Base-by-base conservation (phyloP, 2,888 invertebrate species). In the Cinara cedri region DNA sequence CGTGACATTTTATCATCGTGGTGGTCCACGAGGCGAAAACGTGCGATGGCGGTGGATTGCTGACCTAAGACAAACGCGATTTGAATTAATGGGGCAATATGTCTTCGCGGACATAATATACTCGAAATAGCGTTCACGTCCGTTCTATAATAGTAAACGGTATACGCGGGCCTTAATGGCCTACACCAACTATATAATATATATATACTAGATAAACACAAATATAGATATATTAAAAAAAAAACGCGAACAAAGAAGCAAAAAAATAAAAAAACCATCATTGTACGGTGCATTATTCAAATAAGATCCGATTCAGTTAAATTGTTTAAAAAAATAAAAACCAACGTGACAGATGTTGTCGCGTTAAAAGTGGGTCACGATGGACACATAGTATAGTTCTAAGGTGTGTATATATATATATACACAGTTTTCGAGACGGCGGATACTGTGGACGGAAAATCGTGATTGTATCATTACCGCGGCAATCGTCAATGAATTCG, bases 401-500 rank as follows among this genome's bases (percentile, higher is more conserved):
- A n/a, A 42, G 46, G 10, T 21, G 24, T 13, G n/a, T 54, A 54
- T 70, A 71, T 63, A 54, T 54, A 54, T 26, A 11, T 51, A 55
- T n/a, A n/a, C 3, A 21, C n/a, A n/a, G n/a, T 49, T 34, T 19
- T 62, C 46, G 14, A 74, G 72, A 74, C 63, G 26, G 54, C 21
- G 46, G 42, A 34, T 24, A 62, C 78, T 51, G 34, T 34, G 6
- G 34, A 19, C 21, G 78, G 49, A 78, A 78, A 78, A 70, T 78
- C 78, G 78, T 78, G 78, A 78, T 78, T 46, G 60, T 78, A 57
- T 78, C 78, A 70, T 78, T 78, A 78, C 68, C 42, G 68, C 42
- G 11, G 71, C 3, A 57, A 57, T 49, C 65, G 76, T 76, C 76
- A 55, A 66, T 68, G 78, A 70, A 70, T 70, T 60, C 78, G 75